These are phyloP conservation scores for Polypedilum vanderplanki DNA, from an alignment of 1,140 invertebrate species.

Conservation along the genomic window DNA sequence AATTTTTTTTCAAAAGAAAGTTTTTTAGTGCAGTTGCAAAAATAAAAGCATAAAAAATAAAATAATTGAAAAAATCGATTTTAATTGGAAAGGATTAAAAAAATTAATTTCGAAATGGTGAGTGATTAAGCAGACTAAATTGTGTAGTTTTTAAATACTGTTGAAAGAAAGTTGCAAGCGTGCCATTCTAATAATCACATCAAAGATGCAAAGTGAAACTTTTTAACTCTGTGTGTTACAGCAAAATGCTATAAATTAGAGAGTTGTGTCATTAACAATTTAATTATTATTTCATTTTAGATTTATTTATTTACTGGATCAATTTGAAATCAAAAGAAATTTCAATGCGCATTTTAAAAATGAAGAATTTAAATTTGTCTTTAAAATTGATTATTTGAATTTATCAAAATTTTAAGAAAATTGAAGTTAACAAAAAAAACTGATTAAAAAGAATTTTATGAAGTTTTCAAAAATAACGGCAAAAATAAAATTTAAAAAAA, in stretches of 20 bases:
- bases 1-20: conserved; percentile 11
- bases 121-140: background rate
- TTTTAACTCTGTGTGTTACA: too few relatives aligned
- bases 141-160: background rate
- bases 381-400: too few relatives aligned
- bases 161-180: background rate
- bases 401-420: too few relatives aligned
- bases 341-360: too few relatives aligned
- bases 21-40: background rate
- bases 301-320: too few relatives aligned
- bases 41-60: background rate
- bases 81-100: conserved; percentile 5
- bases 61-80: background rate
- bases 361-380: too few relatives aligned
- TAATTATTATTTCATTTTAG: background rate
- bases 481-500: too few relatives aligned
- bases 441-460: too few relatives aligned
- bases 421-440: background rate
- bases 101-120: background rate
- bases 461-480: too few relatives aligned
- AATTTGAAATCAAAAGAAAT: too few relatives aligned
- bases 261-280: background rate
- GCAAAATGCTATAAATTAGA: conserved; percentile 3
- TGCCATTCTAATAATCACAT: conserved; percentile 9
- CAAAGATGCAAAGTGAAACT: background rate